phyloP scores from a whole-genome alignment of 2,113 vertebrate genomes.

The Apus apus region DNA sequence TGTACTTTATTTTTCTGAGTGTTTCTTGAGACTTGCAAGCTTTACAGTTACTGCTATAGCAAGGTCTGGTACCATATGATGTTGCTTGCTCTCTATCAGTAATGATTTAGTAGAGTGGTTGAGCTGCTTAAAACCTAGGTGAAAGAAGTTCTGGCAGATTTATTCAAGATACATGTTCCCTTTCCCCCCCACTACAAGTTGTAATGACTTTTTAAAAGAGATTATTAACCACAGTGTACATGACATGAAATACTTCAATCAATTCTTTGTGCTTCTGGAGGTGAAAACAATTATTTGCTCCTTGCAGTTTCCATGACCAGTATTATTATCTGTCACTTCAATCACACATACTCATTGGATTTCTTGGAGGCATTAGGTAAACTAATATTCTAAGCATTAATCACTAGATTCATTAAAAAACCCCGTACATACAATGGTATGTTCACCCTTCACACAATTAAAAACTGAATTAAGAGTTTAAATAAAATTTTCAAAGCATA shows the following conservation, averaged over 20 bases:
- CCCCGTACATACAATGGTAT: background rate
- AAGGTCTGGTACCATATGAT: background rate
- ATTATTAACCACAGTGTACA: background rate
- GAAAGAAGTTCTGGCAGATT: background rate
- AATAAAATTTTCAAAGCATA: background rate
- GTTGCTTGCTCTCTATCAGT: background rate
- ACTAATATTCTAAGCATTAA: background rate
- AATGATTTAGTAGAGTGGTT: background rate
- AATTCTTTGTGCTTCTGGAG: background rate
- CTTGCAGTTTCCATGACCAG: background rate
- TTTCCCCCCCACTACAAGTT: background rate
- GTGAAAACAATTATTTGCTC: background rate
- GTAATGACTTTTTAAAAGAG: background rate
- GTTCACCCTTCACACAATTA: background rate
- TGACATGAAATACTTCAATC: background rate
- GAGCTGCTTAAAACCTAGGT: background rate
- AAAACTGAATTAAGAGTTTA: background rate
- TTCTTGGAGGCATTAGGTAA: background rate
- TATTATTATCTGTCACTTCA: background rate
- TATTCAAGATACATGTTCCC: rapidly evolving
- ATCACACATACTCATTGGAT: background rate
- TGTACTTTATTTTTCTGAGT: background rate
- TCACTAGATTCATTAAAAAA: background rate
- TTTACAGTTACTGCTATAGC: background rate
- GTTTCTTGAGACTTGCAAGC: background rate